Evolutionary conservation across 2,797 vertebrate species (phyloP).

Genomic region (Spinus olivaceus): DNA sequence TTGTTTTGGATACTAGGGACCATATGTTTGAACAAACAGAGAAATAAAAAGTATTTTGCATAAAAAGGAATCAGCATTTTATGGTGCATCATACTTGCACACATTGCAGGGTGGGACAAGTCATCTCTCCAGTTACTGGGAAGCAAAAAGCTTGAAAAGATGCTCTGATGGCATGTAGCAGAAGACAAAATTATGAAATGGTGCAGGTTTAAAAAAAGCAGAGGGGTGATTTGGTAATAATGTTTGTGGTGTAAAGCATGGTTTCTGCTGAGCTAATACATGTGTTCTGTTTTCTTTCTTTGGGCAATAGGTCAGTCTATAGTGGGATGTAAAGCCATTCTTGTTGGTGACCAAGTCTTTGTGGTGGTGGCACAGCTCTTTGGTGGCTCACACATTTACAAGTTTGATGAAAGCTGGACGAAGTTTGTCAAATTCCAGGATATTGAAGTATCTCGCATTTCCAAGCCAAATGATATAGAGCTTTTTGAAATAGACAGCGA

Average conservation of each 20-base stretch:
- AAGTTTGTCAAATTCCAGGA: constrained; percentile 98
- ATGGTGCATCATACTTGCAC: background rate
- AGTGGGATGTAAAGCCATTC: constrained; percentile 93
- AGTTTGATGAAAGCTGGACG: constrained; percentile 94
- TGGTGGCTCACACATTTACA: constrained; percentile 97
- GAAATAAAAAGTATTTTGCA: background rate
- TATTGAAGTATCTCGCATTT: constrained; percentile 95
- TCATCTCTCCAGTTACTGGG: background rate
- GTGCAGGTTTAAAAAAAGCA: background rate
- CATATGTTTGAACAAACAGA: background rate
- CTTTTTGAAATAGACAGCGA: constrained; percentile 91
- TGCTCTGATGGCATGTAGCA: background rate
- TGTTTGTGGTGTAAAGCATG: background rate
- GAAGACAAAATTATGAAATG: background rate
- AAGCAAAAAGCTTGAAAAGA: background rate
- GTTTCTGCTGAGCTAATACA: constrained; percentile 21
- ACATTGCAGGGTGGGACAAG: background rate
- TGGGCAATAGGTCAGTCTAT: constrained; percentile 90
- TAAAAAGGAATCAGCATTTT: background rate
- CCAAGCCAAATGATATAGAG: constrained; percentile 98
- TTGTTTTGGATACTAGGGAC: background rate
- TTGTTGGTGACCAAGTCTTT: constrained; percentile 92
- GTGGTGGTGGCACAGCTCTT: constrained; percentile 98
- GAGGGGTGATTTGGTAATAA: background rate
- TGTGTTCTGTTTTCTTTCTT: background rate